Percentiles rank a stretch among this genome's conserved stretches.
Evolutionary conservation across 1,140 invertebrate genomes (phyloP).

Genomic region (Ditylenchus dipsaci): DNA sequence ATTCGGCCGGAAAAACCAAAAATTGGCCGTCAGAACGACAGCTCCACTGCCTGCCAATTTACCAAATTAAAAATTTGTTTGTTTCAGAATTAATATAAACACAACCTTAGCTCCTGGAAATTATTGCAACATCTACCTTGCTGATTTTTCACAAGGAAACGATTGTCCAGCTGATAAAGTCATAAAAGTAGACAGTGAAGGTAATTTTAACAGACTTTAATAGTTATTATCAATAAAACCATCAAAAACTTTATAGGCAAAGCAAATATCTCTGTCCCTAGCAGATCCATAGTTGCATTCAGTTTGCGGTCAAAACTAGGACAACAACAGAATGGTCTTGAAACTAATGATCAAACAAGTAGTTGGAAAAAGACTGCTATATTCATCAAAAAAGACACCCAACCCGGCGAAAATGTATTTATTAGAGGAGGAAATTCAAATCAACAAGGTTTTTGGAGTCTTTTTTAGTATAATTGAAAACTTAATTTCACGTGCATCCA

Average conservation of each 20-base stretch:
- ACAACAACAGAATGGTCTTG: neutral
- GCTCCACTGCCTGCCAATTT: neutral
- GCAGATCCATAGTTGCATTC: neutral
- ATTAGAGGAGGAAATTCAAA: conserved; percentile 60
- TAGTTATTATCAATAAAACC: conserved; percentile 41
- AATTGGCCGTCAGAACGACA: no score
- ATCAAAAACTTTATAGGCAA: neutral
- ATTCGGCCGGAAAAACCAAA: no score
- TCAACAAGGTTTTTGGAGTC: neutral
- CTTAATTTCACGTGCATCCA: neutral
- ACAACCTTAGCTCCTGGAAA: conserved; percentile 46
- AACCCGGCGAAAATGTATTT: conserved; percentile 61
- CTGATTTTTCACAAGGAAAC: conserved; percentile 5
- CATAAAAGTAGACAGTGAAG: conserved; percentile 50
- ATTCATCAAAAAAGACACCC: conserved; percentile 59
- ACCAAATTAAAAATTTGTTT: neutral
- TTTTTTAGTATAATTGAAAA: neutral
- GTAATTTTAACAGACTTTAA: conserved; percentile 30
- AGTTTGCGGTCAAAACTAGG: neutral
- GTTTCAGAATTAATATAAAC: conserved; percentile 21
- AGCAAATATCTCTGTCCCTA: neutral
- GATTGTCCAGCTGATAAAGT: conserved; percentile 33
- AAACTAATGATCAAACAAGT: conserved; percentile 29
- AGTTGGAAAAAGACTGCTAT: conserved; percentile 58
- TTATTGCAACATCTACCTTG: conserved; percentile 47